phyloP scores from a whole-genome alignment of 2,888 invertebrate species.

The Meta bourneti region DNA sequence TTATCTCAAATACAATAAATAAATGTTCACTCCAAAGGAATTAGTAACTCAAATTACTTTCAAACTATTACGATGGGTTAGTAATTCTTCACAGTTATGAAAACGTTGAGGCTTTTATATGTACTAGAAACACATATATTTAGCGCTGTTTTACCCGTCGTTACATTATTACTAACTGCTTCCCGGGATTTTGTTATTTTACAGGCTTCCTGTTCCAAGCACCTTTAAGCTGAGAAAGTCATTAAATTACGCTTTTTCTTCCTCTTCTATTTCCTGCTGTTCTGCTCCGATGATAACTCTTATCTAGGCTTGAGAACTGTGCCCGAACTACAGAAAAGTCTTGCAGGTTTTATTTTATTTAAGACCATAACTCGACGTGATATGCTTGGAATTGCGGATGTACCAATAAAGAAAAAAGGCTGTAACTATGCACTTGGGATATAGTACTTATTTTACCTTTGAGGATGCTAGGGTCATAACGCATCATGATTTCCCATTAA shows the following conservation, averaged over 20 bases:
- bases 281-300: constrained; percentile 46
- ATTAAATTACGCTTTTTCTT: constrained; percentile 31
- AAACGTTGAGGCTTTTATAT: too few species aligned
- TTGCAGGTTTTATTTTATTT: constrained; percentile 33
- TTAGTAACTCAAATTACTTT: too few species aligned
- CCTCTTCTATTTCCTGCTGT: constrained; percentile 3
- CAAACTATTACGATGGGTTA: too few species aligned
- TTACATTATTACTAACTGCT: not conserved
- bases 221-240: constrained; percentile 7
- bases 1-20: too few species aligned
- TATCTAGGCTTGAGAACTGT: constrained; percentile 31
- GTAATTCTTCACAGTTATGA: too few species aligned
- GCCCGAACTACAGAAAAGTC: constrained; percentile 7
- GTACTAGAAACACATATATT: too few species aligned
- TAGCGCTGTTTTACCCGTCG: not conserved
- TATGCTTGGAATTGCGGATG: constrained; percentile 33
- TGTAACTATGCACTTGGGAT: not conserved
- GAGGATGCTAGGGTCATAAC: constrained; percentile 25
- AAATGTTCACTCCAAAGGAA: too few species aligned
- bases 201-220: constrained; percentile 13
- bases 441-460: constrained; percentile 1
- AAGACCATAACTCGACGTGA: constrained; percentile 34
- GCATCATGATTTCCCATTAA: constrained; percentile 23
- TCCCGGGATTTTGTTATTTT: not conserved
- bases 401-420: constrained; percentile 10